Evolutionary conservation across 2,888 invertebrate genomes (phyloP).

Genomic region (Magallana nippona): DNA sequence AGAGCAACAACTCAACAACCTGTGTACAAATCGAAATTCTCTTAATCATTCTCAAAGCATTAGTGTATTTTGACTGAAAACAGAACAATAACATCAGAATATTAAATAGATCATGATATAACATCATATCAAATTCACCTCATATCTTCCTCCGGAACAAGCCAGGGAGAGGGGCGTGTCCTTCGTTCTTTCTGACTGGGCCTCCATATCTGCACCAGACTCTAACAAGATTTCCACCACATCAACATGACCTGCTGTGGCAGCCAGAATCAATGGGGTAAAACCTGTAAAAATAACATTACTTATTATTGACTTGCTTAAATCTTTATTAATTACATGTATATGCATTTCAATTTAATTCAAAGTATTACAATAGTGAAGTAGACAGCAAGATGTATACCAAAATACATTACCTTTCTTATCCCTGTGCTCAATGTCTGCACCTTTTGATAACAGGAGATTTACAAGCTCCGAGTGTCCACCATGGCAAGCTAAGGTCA

Average conservation of each 20-base stretch:
- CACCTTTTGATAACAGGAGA: slow-evolving; percentile 92
- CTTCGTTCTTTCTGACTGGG: slow-evolving; percentile 98
- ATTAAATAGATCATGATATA: too few species aligned
- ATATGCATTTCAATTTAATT: background rate
- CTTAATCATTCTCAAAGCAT: background rate
- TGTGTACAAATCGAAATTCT: slow-evolving; percentile 58
- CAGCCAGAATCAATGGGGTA: slow-evolving; percentile 97
- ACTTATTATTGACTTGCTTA: slow-evolving; percentile 32
- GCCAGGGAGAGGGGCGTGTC: slow-evolving; percentile 98
- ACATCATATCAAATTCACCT: slow-evolving; percentile 81
- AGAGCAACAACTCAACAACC: slow-evolving; percentile 94
- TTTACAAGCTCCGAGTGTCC: slow-evolving; percentile 95
- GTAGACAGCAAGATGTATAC: background rate
- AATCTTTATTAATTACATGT: background rate
- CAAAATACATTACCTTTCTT: slow-evolving; percentile 86
- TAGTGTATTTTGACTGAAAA: too few species aligned
- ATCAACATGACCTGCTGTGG: slow-evolving; percentile 94
- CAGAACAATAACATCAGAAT: too few species aligned
- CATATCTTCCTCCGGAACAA: slow-evolving; percentile 97
- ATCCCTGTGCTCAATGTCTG: slow-evolving; percentile 98
- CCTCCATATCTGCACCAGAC: slow-evolving; percentile 97
- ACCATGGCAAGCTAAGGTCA: slow-evolving; percentile 97
- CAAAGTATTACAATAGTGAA: too few species aligned
- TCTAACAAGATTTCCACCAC: slow-evolving; percentile 95
- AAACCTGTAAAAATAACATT: slow-evolving; percentile 84